Evolutionary conservation across 2,888 invertebrate species (phyloP), one percentile per base, ranked within the genome.

Genomic region (Pyrocoelia pectoralis): DNA sequence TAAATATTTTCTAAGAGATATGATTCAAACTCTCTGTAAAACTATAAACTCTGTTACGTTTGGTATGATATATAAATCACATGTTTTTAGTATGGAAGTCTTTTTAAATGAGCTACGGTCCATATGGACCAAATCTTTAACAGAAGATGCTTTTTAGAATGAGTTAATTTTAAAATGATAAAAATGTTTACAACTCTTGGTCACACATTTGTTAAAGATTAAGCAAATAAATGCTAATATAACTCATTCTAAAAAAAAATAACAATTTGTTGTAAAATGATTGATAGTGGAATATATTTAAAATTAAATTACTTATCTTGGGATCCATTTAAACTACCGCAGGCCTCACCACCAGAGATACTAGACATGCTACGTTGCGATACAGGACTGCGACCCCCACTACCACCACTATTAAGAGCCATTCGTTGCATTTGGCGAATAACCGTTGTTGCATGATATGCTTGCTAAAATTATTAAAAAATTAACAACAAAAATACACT

Each of bases 401-500:
- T 82, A 81, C 85, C 87, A 78, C 89, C 88, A 83, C 92, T 94
- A 84, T 89, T 93, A 76, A 98, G 88, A 38, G 96, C 96, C 90
- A 98, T 90, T 83, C 94, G 93, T 85, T 96, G 93, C 97, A 98
- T 97, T 86, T 98, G 97, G 69, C 97, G 89, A 80, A 99, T 98
- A 70, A 98, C 98, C 48, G 98, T 95, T 53, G 98, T 94, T 55
- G 98, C 98, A 83, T 98, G 96, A 86, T 97, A 98, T 2, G 98
- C 98, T 89, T 97, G 96, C 97, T 90, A 83, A 70, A 84, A 82
- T 69, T 67, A n/a, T 12, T 10, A 40, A 66, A 69, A 60, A 6
- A 24, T 24, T 24, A 24, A 24, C 6, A 5, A 24, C 24, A 24
- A 24, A 24, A 24, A 3, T 40, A 12, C 13, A 12, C n/a, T 48